Base-by-base conservation (phyloP, 92 coral and sea anemone genomes). In the Desmophyllum pertusum region DNA sequence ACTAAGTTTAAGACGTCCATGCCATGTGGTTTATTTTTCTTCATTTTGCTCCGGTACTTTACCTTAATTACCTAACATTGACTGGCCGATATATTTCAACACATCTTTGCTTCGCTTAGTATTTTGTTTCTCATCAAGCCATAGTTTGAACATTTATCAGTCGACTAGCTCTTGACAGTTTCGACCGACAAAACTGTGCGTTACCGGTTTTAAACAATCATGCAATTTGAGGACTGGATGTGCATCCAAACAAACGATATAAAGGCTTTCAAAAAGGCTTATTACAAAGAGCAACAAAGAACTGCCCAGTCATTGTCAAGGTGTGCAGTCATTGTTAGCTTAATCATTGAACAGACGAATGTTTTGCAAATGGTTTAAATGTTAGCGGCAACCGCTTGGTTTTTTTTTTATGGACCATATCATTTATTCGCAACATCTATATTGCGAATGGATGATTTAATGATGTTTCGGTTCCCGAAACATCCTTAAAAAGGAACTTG, bases 311-410 rank as follows among this genome's bases (percentile, higher is more conserved):
- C 73, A 35, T 33, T 67, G 25, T 67, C 1, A 4, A 67, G 73
- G 42, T 38, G 27, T 37, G 25, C 73, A 67, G 21, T 1, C 45
- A 37, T 33, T 67, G 65, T 59, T 59, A 5, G 45, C 45, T 36
- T 67, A 67, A 35, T 67, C 42, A 10, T 67, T 36, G 73, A 67
- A 67, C 73, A 66, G 45, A 37, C n/a, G 41, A 62, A 33, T 66
- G 21, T 36, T 17, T 66, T 66, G 25, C n/a, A 13, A 66, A 66
- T 33, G 25, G 35, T 66, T 66, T 15, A 66, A 35, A 66, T 66
- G 25, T 21, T 66, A 66, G 43, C 18, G 27, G 43, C 10, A 3
- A 66, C 72, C 25, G 33, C 33, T 57, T 57, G 1, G 64, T 18
- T 46, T 46, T 46, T 46, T 11, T 1, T 11, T 11, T 18, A 46